These are phyloP conservation scores for Lordiphosa andalusiaca DNA, from an alignment of 2,888 invertebrate genomes.

Conservation along the genomic window DNA sequence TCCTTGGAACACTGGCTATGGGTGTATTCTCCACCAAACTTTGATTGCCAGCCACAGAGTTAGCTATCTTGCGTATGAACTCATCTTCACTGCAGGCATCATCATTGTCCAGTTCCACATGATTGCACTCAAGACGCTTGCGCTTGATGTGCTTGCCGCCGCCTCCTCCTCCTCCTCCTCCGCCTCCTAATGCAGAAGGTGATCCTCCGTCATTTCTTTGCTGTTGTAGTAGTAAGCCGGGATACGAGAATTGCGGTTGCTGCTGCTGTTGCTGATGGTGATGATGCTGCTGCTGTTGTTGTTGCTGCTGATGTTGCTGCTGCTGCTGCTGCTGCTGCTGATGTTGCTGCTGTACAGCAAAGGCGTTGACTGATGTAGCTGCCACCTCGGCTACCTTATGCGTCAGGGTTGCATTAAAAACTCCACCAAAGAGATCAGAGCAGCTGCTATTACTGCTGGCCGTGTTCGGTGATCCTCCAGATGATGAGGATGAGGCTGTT, in stretches of 20 bases:
- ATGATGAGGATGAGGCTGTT: too few species aligned
- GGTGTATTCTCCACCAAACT: constrained; percentile 7
- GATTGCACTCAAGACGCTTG: constrained; percentile 72
- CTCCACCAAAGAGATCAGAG: constrained; percentile 49
- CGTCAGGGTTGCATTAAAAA: constrained; percentile 37
- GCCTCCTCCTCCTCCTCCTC: constrained; percentile 13
- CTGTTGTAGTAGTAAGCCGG: constrained; percentile 33
- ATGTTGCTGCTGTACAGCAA: constrained; percentile 37
- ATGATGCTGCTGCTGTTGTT: constrained; percentile 44
- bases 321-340: background rate
- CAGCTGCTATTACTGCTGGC: constrained; percentile 19
- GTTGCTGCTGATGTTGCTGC: constrained; percentile 39
- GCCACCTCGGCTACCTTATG: constrained; percentile 25
- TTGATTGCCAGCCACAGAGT: constrained; percentile 31
- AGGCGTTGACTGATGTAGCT: constrained; percentile 15
- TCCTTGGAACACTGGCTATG: constrained; percentile 35
- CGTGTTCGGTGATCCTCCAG: too few species aligned
- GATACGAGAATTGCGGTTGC: constrained; percentile 41
- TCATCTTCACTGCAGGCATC: constrained; percentile 81
- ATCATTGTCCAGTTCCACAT: constrained; percentile 79
- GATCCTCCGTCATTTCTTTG: constrained; percentile 30
- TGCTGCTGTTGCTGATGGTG: constrained; percentile 35
- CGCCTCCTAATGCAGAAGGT: constrained; percentile 7
- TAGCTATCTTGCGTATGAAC: constrained; percentile 79
- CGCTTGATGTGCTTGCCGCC: constrained; percentile 70